Conservation (phyloP, 1,140 invertebrate genomes). For the Grapholita molesta region DNA sequence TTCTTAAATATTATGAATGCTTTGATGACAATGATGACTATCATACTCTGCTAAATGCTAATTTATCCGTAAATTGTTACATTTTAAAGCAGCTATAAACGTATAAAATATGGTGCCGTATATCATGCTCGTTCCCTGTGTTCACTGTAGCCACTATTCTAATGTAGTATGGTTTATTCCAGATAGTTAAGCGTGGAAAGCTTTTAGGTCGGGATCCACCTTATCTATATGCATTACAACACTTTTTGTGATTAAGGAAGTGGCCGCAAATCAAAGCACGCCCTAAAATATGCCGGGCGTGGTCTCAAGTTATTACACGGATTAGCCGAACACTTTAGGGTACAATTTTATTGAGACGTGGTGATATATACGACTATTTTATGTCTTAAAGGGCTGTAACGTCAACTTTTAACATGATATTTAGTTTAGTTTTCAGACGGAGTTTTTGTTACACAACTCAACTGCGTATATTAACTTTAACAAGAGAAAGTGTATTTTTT, state of each 20-base stretch:
- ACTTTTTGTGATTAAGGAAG: slow-evolving; percentile 56
- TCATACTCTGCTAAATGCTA: too few relatives aligned
- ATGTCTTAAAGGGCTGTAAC: neutral
- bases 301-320: slow-evolving; percentile 17
- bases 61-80: neutral
- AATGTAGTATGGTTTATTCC: neutral
- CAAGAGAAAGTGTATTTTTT: too few relatives aligned
- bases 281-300: slow-evolving; percentile 44
- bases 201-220: slow-evolving; percentile 5
- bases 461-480: too few relatives aligned
- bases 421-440: neutral
- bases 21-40: too few relatives aligned
- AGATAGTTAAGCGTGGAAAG: neutral
- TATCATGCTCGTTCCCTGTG: neutral
- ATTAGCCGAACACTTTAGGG: slow-evolving; percentile 1
- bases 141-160: neutral
- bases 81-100: neutral
- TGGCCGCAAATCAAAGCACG: slow-evolving; percentile 47
- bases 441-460: too few relatives aligned
- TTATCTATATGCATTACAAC: slow-evolving; percentile 32
- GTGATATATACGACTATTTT: slow-evolving; percentile 7
- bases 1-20: too few relatives aligned
- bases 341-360: slow-evolving; percentile 7
- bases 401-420: neutral
- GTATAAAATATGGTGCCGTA: neutral